Conservation (phyloP, 1,140 invertebrate genomes). For the Zaprionus nigranus region DNA sequence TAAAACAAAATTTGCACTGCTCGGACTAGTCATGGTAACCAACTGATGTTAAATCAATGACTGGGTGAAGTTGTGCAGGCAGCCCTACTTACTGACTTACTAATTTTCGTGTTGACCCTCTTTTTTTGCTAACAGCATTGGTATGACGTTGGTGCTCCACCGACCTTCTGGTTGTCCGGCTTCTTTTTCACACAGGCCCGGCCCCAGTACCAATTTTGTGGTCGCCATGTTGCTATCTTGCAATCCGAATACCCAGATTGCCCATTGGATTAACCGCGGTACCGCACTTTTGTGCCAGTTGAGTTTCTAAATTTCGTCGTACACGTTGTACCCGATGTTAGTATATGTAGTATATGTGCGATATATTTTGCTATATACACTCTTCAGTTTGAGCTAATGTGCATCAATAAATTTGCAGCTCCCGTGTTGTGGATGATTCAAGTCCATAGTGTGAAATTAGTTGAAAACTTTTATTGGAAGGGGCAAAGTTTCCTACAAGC, state of each 20-base stretch:
- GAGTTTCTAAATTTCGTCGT: constrained; percentile 64
- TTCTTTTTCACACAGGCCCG: constrained; percentile 98
- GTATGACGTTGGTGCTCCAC: constrained; percentile 92
- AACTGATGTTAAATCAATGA: constrained; percentile 4
- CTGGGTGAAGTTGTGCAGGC: not conserved
- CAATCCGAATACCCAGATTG: constrained; percentile 86
- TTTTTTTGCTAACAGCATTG: constrained; percentile 87
- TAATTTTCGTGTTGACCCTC: constrained; percentile 12
- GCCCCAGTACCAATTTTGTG: constrained; percentile 97
- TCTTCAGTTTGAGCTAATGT: not conserved
- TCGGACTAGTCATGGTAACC: constrained; percentile 14
- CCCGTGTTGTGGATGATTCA: not conserved
- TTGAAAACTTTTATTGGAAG: not conserved
- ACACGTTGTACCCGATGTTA: constrained; percentile 1
- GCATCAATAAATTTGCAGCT: constrained; percentile 23
- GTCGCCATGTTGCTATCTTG: constrained; percentile 89
- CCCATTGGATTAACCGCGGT: constrained; percentile 95
- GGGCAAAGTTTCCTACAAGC: not conserved
- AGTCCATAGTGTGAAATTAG: not conserved
- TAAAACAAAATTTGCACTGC: not conserved
- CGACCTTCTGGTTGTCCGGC: constrained; percentile 95
- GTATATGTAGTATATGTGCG: not conserved
- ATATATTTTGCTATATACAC: constrained; percentile 49
- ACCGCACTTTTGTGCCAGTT: constrained; percentile 89
- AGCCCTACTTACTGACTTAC: not conserved